phyloP scores from a whole-genome alignment of 2,888 invertebrate genomes.

The Mythimna lalbum region DNA sequence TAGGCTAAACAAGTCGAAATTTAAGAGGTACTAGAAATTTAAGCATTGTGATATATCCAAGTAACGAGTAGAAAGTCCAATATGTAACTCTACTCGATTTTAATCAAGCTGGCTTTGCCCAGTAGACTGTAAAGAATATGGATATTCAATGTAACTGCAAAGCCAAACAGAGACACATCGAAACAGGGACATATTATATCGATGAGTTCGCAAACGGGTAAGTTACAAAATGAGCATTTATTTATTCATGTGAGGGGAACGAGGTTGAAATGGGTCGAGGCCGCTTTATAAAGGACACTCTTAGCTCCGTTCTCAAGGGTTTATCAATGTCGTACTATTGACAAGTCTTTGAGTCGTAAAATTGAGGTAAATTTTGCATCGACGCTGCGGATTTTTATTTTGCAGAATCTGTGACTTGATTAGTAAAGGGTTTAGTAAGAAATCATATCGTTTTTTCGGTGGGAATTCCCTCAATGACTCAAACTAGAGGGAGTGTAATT shows the following conservation, averaged over 20 bases:
- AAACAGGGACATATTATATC: slow-evolving; percentile 70
- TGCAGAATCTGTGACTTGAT: not conserved
- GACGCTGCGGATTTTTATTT: slow-evolving; percentile 19
- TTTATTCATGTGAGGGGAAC: slow-evolving; percentile 88
- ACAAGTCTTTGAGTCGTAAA: slow-evolving; percentile 34
- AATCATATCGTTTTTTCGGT: no score
- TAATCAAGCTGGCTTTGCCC: not conserved
- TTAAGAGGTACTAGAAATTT: not conserved
- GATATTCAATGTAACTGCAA: slow-evolving; percentile 49
- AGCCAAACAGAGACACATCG: slow-evolving; percentile 63
- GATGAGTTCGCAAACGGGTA: slow-evolving; percentile 83
- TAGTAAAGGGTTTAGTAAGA: not conserved
- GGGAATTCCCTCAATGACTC: no score
- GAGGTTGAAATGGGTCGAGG: slow-evolving; percentile 88
- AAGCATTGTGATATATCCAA: not conserved
- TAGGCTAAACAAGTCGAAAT: not conserved
- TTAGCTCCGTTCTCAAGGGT: slow-evolving; percentile 78
- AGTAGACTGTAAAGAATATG: not conserved
- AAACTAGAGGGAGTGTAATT: no score
- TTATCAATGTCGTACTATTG: slow-evolving; percentile 67
- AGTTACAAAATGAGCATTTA: slow-evolving; percentile 89
- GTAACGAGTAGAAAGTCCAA: not conserved
- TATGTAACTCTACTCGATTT: not conserved
- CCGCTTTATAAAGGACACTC: slow-evolving; percentile 86
- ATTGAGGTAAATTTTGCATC: slow-evolving; percentile 5